Evolutionary conservation across 1,140 invertebrate species (phyloP).

Genomic region (Drosophila prosaltans): DNA sequence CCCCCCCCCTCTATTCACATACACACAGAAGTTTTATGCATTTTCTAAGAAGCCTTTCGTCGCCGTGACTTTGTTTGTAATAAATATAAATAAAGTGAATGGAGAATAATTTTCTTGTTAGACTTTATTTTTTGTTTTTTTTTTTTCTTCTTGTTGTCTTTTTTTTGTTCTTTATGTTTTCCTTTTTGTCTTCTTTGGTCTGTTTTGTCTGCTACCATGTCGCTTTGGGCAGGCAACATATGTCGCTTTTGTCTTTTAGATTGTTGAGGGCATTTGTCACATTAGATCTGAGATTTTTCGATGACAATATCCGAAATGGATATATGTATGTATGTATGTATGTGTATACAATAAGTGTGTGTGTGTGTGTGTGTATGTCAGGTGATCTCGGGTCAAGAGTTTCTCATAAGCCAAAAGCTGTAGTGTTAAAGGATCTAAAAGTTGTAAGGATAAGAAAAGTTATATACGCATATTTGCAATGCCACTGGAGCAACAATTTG

Average conservation of each 20-base stretch:
- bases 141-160: background rate
- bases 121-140: constrained; percentile 36
- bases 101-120: constrained; percentile 74
- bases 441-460: too few relatives aligned
- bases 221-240: constrained; percentile 52
- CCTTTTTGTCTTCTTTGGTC: constrained; percentile 28
- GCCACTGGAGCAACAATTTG: too few relatives aligned
- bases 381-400: too few relatives aligned
- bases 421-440: too few relatives aligned
- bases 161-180: background rate
- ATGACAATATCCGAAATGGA: constrained; percentile 49
- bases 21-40: constrained; percentile 39
- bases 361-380: background rate
- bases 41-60: constrained; percentile 77
- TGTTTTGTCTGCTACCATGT: constrained; percentile 17
- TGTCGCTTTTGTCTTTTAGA: constrained; percentile 43
- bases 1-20: background rate
- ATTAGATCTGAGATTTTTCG: constrained; percentile 37
- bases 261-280: constrained; percentile 42
- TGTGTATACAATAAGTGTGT: background rate
- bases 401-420: too few relatives aligned
- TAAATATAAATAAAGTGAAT: constrained; percentile 70
- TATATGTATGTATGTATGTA: background rate
- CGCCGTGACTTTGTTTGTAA: constrained; percentile 60
- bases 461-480: too few relatives aligned